Evolutionary conservation across 2,888 invertebrate genomes (phyloP), one percentile per base, ranked within the genome.

Genomic region (Ochropleura plecta): DNA sequence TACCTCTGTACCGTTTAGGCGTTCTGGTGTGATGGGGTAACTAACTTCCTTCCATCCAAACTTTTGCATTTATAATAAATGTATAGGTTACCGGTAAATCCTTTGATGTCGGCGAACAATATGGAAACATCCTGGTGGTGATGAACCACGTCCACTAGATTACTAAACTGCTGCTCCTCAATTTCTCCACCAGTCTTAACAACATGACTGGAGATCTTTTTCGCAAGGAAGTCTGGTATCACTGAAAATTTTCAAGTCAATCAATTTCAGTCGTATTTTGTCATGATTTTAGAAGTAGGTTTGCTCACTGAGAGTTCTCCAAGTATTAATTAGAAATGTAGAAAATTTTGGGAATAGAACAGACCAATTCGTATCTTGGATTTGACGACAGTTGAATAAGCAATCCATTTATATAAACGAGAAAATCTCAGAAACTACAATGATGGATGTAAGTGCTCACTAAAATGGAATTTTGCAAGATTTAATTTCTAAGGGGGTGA

Each of bases 91-190:
- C 98, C 98, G 80, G 98, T 98, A 91, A 99, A 98, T 72, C 99
- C 99, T 95, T 99, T 99, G 90, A 99, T 99, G 91, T 99, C 99
- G 3, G 99, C 99, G 93, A 99, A 99, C 14, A 99, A 97, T 91
- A 99, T 99, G 94, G 99, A 99, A 86, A 99, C 99, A 92, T 99
- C 98, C 90, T 99, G 98, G 94, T 99, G 99, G 78, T 99, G 97
- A 93, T 99, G 99, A 82, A 99, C 99, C 94, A 78, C 70, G 18
- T 83, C 62, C 99, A 99, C 82, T 99, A 98, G 94, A 99, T 98
- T 18, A 93, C 99, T 99, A 93, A 99, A 99, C 97, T 99, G 98
- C 90, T 98, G 98, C 85, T 98, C 97, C 88, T 98, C 97, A 60
- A 97, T 97, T 20, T 97, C 97, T 80, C 98, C 98, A 87, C 98